A percentile compares a stretch with the other conserved stretches of the same genome.
phyloP scores from a whole-genome alignment of 2,113 vertebrate genomes.

The Aptenodytes forsteri region DNA sequence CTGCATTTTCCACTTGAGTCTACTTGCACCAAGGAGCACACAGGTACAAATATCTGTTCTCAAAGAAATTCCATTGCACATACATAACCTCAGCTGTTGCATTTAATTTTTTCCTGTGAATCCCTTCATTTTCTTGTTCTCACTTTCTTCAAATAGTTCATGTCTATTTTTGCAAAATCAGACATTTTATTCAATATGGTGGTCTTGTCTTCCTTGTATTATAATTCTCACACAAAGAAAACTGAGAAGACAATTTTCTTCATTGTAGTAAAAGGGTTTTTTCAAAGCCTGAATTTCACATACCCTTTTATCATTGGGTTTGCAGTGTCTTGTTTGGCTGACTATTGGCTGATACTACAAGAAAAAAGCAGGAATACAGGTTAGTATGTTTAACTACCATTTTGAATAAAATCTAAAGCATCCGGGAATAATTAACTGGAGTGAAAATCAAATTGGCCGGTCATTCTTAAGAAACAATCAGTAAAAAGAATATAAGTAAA shows the following conservation, averaged over 20 bases:
- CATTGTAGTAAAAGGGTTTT: neutral
- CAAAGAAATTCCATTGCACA: neutral
- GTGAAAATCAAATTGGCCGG: neutral
- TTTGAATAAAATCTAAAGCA: neutral
- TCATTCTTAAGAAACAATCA: neutral
- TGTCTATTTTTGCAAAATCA: neutral
- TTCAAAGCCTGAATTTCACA: neutral
- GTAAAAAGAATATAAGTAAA: neutral
- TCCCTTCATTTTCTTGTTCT: neutral
- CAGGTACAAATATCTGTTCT: neutral
- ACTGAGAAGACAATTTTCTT: neutral
- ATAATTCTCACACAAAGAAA: neutral
- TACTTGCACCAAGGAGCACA: neutral
- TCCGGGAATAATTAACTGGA: neutral
- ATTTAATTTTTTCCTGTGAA: neutral
- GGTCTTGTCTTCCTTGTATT: neutral
- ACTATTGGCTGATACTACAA: neutral
- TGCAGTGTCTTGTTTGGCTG: neutral
- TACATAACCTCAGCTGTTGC: neutral
- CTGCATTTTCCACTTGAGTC: neutral
- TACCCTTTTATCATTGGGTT: neutral
- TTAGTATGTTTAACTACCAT: neutral
- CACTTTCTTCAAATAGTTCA: neutral
- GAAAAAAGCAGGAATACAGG: neutral
- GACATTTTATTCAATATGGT: neutral